A percentile compares a stretch with the other conserved stretches of the same genome.
Evolutionary conservation across 2,113 vertebrate genomes (phyloP).

Genomic region (Dicaeum eximium): DNA sequence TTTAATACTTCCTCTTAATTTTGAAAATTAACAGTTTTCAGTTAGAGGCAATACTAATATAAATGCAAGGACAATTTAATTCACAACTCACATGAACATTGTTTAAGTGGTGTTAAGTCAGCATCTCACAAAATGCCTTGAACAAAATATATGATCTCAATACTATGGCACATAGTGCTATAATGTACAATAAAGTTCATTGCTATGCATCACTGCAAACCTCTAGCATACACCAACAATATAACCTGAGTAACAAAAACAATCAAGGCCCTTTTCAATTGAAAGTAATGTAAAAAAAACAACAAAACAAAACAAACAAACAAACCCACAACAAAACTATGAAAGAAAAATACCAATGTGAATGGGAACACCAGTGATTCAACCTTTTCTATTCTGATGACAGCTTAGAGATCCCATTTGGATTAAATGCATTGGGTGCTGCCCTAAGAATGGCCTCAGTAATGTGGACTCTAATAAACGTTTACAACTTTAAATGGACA

Average conservation of each 20-base stretch:
- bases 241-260: neutral
- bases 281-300: neutral
- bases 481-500: neutral
- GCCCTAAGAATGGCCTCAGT: accelerated
- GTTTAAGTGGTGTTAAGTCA: neutral
- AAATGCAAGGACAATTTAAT: neutral
- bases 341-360: neutral
- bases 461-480: neutral
- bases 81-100: neutral
- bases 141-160: neutral
- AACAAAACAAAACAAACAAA: neutral
- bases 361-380: neutral
- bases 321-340: neutral
- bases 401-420: neutral
- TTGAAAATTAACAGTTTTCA: neutral
- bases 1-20: neutral
- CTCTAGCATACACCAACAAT: neutral
- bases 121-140: neutral
- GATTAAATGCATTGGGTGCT: neutral
- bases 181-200: neutral
- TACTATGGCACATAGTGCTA: neutral
- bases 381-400: neutral
- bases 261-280: neutral
- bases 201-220: neutral
- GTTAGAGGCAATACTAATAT: neutral